Evolutionary conservation across 2,888 invertebrate species (phyloP).

Genomic region (Vannuccia rotundouncinata): DNA sequence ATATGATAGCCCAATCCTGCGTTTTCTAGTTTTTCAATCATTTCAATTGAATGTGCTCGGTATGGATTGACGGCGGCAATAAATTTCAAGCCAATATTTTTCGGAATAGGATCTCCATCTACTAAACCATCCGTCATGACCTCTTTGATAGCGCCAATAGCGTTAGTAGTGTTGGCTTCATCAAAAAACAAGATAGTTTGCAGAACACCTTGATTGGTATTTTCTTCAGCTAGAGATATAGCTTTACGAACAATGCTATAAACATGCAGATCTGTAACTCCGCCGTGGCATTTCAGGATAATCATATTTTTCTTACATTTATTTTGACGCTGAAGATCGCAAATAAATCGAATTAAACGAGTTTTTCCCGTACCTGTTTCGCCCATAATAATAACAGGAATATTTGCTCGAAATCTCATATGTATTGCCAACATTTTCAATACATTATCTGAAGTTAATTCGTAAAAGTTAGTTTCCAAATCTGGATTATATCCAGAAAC

Average conservation of each 20-base stretch:
- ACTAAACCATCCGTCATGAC: slow-evolving; percentile 39
- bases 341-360: slow-evolving; percentile 11
- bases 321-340: not conserved
- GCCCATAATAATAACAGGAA: slow-evolving; percentile 34
- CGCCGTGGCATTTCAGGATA: slow-evolving; percentile 8
- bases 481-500: not conserved
- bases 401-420: slow-evolving; percentile 36
- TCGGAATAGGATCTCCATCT: slow-evolving; percentile 16
- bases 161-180: slow-evolving; percentile 40
- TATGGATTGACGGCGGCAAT: slow-evolving; percentile 40
- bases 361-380: slow-evolving; percentile 35
- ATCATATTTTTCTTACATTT: not conserved
- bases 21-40: slow-evolving; percentile 24
- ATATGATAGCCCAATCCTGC: slow-evolving; percentile 16
- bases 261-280: slow-evolving; percentile 16
- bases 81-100: slow-evolving; percentile 13
- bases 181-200: slow-evolving; percentile 38
- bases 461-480: slow-evolving; percentile 8
- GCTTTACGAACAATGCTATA: not conserved
- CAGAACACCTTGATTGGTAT: not conserved
- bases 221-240: not conserved
- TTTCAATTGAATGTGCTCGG: slow-evolving; percentile 18
- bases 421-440: slow-evolving; percentile 41
- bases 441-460: slow-evolving; percentile 39
- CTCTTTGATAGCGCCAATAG: slow-evolving; percentile 39